phyloP scores from a whole-genome alignment of 2,113 vertebrate genomes.

The Telmatochromis sp. region DNA sequence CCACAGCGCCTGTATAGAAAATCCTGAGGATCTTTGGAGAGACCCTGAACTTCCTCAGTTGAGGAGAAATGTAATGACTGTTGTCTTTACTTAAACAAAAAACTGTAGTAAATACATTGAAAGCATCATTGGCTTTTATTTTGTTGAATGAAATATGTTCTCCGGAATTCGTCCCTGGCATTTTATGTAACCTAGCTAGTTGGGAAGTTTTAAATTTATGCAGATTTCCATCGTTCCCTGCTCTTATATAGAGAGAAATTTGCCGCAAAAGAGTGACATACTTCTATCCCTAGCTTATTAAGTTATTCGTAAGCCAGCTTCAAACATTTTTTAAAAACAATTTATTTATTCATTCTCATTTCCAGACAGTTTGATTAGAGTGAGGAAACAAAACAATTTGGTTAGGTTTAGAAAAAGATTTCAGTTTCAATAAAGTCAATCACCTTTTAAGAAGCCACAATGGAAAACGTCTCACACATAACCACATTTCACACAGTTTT shows the following conservation, averaged over 20 bases:
- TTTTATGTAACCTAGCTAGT: neutral
- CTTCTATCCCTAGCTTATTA: neutral
- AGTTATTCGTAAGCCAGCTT: neutral
- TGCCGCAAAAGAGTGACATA: neutral
- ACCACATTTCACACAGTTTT: neutral
- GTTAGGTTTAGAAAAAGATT: neutral
- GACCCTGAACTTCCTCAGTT: neutral
- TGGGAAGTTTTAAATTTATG: neutral
- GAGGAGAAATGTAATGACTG: neutral
- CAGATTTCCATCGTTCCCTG: neutral
- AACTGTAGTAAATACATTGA: neutral
- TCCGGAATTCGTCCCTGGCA: neutral
- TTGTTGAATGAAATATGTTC: neutral
- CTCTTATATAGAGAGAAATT: neutral
- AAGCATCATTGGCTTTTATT: conserved; percentile 4
- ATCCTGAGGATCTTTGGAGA: neutral
- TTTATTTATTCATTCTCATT: neutral
- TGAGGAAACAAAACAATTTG: neutral
- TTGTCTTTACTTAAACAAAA: neutral
- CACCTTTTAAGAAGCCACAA: neutral
- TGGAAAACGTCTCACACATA: neutral
- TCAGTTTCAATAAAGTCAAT: neutral
- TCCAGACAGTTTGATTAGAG: neutral
- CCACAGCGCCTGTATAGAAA: neutral
- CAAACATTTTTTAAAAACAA: neutral